Base-by-base conservation (phyloP, 2,797 vertebrate species). In the Hydrolagus colliei region DNA sequence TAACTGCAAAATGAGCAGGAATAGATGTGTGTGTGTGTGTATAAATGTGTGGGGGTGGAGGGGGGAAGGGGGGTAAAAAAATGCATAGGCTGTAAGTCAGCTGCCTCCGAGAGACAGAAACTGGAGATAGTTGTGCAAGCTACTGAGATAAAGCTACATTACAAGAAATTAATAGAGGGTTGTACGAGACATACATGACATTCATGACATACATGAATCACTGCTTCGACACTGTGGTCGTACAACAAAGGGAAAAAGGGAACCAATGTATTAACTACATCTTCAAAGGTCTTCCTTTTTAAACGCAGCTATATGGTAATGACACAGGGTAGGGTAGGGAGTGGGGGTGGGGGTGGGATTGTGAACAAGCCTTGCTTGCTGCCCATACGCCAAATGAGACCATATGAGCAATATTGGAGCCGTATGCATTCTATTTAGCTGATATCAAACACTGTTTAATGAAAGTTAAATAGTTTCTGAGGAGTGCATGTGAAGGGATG, bases 81-180 rank as follows among this genome's bases (percentile, higher is more conserved):
- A 14, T 16, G 87, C 86, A 88, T 85, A 87, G 73, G 92, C 88
- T 89, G 89, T 9, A 61, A 86, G 13, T 79, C 90, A 93, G 91
- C 92, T 88, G 90, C 91, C 89, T 71, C 89, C 91, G 91, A 89
- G 88, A 93, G 92, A 92, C 92, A 88, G 91, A 61, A n/a, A 86
- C 91, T 93, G 91, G 89, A 94, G 94, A 94, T 93, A 94, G 93
- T 93, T 93, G 94, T 95, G 93, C 93, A 93, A 94, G 94, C 91
- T 93, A 96, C 89, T 86, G 92, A 97, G 96, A 97, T 98, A 97
- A 97, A 97, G 95, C 94, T 95, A 95, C 96, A 96, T 95, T 97
- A 97, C 96, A 96, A 93, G 94, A 96, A 97, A 97, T 97, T 96
- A 98, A 97, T 97, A 95, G 95, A 94, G 94, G 41, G 94, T 94